phyloP scores from a whole-genome alignment of 1,140 invertebrate species.

The Nixonia krombeini region DNA sequence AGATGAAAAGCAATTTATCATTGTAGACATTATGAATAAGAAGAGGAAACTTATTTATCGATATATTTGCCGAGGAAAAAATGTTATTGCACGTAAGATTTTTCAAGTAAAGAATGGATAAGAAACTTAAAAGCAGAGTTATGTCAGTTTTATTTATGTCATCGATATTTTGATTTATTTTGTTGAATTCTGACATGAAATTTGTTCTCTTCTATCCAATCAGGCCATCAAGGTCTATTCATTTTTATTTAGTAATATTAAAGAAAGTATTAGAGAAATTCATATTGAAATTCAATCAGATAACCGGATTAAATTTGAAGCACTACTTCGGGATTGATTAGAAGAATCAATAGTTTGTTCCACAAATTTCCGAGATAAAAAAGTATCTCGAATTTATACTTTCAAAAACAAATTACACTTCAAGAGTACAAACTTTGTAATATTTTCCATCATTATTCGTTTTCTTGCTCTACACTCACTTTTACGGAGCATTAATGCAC shows the following conservation, averaged over 20 bases:
- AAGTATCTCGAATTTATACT: no score
- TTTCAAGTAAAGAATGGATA: not conserved
- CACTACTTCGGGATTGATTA: no score
- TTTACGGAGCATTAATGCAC: not conserved
- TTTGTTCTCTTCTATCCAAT: not conserved
- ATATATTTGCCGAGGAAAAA: not conserved
- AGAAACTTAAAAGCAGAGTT: no score
- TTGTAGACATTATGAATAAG: not conserved
- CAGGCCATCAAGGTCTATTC: not conserved
- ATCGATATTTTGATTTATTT: not conserved
- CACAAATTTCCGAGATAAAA: no score
- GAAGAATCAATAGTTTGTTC: no score
- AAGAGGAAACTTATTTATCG: not conserved
- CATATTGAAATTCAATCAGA: no score
- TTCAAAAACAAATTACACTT: no score
- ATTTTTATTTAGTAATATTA: no score
- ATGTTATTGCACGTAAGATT: not conserved
- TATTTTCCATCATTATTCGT: no score
- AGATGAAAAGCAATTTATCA: slow-evolving; percentile 1
- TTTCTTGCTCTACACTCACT: not conserved
- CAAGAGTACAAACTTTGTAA: no score
- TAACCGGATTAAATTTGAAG: no score
- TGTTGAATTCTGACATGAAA: not conserved
- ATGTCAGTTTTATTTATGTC: not conserved
- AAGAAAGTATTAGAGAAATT: no score